A percentile compares a stretch with the other conserved stretches of the same genome.
Evolutionary conservation across 2,888 invertebrate species (phyloP).

Genomic region (Hypolimnas misippus): DNA sequence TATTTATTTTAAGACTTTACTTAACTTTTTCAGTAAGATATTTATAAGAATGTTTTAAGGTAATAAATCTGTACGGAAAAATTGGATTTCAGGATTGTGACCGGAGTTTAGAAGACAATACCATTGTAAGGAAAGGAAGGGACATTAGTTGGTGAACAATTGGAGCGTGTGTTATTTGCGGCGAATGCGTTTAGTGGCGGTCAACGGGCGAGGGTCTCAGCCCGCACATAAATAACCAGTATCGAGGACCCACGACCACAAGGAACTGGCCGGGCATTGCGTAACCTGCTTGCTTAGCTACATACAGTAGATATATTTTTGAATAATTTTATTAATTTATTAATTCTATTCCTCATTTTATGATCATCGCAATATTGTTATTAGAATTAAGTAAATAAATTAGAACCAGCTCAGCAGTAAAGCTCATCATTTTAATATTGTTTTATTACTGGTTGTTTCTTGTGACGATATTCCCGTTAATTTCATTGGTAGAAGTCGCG

Average conservation of each 20-base stretch:
- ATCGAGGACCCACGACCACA: neutral
- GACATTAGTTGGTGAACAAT: conserved; percentile 37
- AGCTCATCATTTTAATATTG: too few species aligned
- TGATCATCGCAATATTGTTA: too few species aligned
- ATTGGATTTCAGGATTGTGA: neutral
- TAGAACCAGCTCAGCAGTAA: too few species aligned
- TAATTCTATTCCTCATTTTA: too few species aligned
- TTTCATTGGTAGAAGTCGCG: too few species aligned
- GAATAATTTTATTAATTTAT: too few species aligned
- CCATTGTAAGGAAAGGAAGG: conserved; percentile 5
- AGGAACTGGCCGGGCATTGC: neutral
- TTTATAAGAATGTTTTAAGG: neutral
- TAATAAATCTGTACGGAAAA: neutral
- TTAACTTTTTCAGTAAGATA: neutral
- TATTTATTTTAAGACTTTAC: neutral
- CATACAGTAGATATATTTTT: too few species aligned
- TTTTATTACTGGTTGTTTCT: too few species aligned
- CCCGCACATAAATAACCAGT: conserved; percentile 24
- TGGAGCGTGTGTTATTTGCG: conserved; percentile 40
- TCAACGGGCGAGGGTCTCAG: conserved; percentile 9
- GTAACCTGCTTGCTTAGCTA: neutral
- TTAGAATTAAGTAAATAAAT: too few species aligned
- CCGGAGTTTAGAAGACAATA: neutral
- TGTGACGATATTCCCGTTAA: too few species aligned
- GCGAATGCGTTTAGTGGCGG: conserved; percentile 36